These are phyloP conservation scores for Cryptus viduatorius DNA, from an alignment of 2,888 invertebrate species.

Conservation along the genomic window DNA sequence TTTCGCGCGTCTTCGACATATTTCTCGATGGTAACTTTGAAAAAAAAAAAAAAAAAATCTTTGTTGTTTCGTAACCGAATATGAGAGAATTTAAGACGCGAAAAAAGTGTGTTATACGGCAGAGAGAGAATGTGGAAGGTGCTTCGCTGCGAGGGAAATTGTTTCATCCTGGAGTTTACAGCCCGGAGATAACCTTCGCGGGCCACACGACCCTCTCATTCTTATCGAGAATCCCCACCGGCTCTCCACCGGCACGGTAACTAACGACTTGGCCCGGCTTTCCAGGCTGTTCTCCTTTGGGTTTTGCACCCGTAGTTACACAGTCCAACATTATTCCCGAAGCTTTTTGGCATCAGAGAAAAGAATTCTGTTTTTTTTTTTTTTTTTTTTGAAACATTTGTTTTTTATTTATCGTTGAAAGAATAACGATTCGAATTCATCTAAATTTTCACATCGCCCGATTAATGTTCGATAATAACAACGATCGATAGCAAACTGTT, in stretches of 20 bases:
- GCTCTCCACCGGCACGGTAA: constrained; percentile 76
- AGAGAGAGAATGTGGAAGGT: constrained; percentile 36
- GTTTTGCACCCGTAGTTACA: constrained; percentile 25
- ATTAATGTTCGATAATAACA: neutral
- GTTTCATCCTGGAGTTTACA: constrained; percentile 81
- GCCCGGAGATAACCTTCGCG: constrained; percentile 81
- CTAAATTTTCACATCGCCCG: neutral
- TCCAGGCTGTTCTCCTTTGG: constrained; percentile 71
- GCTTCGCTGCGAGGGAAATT: constrained; percentile 73
- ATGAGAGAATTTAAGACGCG: neutral
- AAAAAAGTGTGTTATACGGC: constrained; percentile 29
- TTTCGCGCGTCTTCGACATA: neutral
- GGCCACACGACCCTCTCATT: constrained; percentile 77
- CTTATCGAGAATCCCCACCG: constrained; percentile 81
- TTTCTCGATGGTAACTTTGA: neutral
- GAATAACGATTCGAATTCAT: neutral
- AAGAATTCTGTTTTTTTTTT: neutral
- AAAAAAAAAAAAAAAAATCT: neutral
- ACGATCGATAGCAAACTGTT: neutral
- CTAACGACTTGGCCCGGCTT: constrained; percentile 79
- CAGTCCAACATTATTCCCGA: constrained; percentile 42
- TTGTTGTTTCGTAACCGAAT: neutral
- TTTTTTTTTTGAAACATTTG: neutral
- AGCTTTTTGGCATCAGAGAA: constrained; percentile 30
- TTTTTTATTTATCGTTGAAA: constrained; percentile 19